phyloP scores from a whole-genome alignment of 2,797 vertebrate genomes.

The Clarias laeviceps region DNA sequence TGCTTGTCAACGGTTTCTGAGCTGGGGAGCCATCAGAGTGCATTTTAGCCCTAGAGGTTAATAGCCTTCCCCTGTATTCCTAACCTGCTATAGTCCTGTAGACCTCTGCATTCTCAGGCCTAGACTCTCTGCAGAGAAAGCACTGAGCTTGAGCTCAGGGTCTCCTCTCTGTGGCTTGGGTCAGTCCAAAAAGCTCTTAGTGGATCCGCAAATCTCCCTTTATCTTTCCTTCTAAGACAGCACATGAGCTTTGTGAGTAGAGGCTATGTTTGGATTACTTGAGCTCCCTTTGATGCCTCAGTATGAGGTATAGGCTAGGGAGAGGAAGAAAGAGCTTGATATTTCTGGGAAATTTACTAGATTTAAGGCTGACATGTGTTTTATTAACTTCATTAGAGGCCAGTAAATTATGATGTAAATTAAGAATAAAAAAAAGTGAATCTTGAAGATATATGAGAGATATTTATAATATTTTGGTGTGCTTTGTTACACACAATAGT shows the following conservation, averaged over 20 bases:
- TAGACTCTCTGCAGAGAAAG: slow-evolving; percentile 54
- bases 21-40: slow-evolving; percentile 87
- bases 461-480: slow-evolving; percentile 74
- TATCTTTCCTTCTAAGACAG: slow-evolving; percentile 61
- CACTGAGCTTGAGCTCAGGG: slow-evolving; percentile 38
- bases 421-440: slow-evolving; percentile 75
- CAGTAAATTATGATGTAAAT: slow-evolving; percentile 71
- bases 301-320: slow-evolving; percentile 32
- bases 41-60: slow-evolving; percentile 86
- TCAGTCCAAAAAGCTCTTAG: slow-evolving; percentile 68
- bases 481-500: slow-evolving; percentile 63
- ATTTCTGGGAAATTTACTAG: slow-evolving; percentile 68
- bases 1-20: slow-evolving; percentile 89
- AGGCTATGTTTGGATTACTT: slow-evolving; percentile 60
- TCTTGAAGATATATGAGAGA: slow-evolving; percentile 67
- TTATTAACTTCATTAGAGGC: slow-evolving; percentile 78
- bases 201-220: slow-evolving; percentile 62
- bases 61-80: slow-evolving; percentile 82
- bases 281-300: slow-evolving; percentile 55
- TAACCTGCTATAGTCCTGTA: slow-evolving; percentile 76
- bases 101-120: slow-evolving; percentile 63
- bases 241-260: slow-evolving; percentile 58
- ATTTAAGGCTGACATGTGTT: slow-evolving; percentile 78
- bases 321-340: slow-evolving; percentile 27
- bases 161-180: slow-evolving; percentile 63